Base-by-base conservation (phyloP, 2,888 invertebrate genomes). In the Drosophila putrida region DNA sequence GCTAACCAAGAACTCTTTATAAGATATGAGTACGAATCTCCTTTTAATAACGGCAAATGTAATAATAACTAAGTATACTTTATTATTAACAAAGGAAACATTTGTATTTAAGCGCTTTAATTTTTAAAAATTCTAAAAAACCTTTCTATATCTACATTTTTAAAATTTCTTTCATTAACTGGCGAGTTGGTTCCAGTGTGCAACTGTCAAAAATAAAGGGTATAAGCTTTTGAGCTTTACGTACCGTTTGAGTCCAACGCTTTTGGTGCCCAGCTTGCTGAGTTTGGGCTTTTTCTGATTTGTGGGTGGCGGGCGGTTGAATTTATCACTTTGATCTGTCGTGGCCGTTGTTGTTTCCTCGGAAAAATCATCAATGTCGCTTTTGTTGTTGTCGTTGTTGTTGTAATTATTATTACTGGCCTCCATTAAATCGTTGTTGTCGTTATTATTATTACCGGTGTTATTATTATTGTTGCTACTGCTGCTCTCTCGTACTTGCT, bases 201-300 rank as follows among this genome's bases (percentile, higher is more conserved):
- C 20, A 20, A 20, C 20, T 20, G 20, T 20, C n/a, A 20, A 20
- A 20, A 20, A 20, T 20, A 20, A 20, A 20, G 13, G n/a, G 13
- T 10, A 35, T 20, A 10, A 27, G 43, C 43, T 41, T 36, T 44
- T 11, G 11, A 8, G 6, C 41, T 10, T 4, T 27, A 84, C 87
- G 67, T 60, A 92, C 92, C 92, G 90, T 78, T 92, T 92, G 27
- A 92, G 88, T 46, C 92, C 91, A 58, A 91, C 91, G 81, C 88
- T 90, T 83, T 92, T 92, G 31, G 91, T 88, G 76, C 91, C 91
- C 68, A 92, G 74, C 73, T 92, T 92, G 67, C 84, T 91, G 10
- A 92, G 82, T 74, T 92, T 90, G 75, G 82, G 90, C 75, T 90
- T 92, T 83, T 88, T 92, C 53, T 88, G 28, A 43, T 43, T 79